Evolutionary conservation across 1,140 invertebrate species (phyloP), one percentile per base, ranked within the genome.

Genomic region (Bathynomus jamesi): DNA sequence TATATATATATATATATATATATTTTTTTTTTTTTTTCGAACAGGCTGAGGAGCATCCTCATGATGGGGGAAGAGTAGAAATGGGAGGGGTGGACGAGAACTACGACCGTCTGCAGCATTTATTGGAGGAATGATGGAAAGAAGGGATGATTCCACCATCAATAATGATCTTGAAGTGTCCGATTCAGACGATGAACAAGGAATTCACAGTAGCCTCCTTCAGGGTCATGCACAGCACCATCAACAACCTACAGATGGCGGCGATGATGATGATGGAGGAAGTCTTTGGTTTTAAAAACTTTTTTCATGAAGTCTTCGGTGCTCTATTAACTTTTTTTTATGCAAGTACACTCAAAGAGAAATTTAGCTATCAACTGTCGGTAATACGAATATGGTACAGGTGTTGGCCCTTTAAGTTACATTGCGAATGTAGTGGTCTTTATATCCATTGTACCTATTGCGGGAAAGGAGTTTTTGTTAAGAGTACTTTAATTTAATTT

Each of bases 91-190:
- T 93, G 8, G 90, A 92, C 84, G 89, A 90, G 8, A 91, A 90
- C 79, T 94, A 94, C 81, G 92, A 94, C 83, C 91, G 11, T 91
- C 91, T 1, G 91, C 69, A 27, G 73, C 70, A 30, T 75, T 75
- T 21, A 32, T 75, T 32, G 73, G 73, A 32, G 73, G 73, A 29
- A 75, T 75, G 73, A 75, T 75, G 73, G 69, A 69, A 8, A 71
- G 69, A 8, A 64, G 70, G 63, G 69, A 78, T 31, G 71, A 72
- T 67, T 70, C 64, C 25, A 71, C 70, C 30, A 75, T 81, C 40
- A 78, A 80, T 31, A 78, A 79, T 66, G 83, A 84, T 73, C 78
- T 84, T 8, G 80, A 80, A 46, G 81, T 84, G 21, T 84, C 83
- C 0, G 83, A 84, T 65, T 83, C 82, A 2, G 82, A 82, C n/a